A percentile compares a stretch with the other conserved stretches of the same genome.
Conservation (phyloP, 1,140 invertebrate species). For the Ladona fulva region DNA sequence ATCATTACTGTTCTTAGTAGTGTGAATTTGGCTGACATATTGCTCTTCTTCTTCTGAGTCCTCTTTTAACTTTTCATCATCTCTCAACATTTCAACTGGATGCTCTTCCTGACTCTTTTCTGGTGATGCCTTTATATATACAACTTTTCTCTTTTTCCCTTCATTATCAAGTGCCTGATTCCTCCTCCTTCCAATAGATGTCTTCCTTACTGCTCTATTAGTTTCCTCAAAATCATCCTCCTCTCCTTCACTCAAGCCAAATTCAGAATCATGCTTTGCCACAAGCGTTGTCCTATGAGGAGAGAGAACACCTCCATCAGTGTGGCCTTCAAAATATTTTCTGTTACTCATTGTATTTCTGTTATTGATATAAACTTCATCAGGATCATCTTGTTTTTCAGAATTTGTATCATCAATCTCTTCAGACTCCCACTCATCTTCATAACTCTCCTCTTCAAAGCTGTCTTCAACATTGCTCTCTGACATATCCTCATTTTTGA, state of each 20-base stretch:
- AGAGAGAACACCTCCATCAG: not conserved
- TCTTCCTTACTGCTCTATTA: not conserved
- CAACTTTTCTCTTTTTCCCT: not conserved
- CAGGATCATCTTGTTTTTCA: not conserved
- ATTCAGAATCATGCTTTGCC: not conserved
- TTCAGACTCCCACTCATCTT: not conserved
- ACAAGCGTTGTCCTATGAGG: not conserved
- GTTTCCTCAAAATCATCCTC: conserved; percentile 5
- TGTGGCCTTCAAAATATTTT: not conserved
- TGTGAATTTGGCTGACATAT: too few species aligned
- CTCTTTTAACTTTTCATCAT: too few species aligned
- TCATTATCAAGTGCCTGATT: not conserved
- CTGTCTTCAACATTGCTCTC: not conserved
- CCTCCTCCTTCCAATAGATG: not conserved
- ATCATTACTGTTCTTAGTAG: too few species aligned
- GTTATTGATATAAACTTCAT: not conserved
- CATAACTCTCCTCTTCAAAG: not conserved
- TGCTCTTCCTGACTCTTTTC: too few species aligned
- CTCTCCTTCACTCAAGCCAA: not conserved
- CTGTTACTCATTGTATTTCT: not conserved
- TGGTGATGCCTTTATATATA: not conserved
- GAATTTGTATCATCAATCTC: not conserved
- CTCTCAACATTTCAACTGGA: too few species aligned
- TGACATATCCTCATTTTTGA: not conserved
- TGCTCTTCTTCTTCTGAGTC: too few species aligned